phyloP scores from a whole-genome alignment of 2,888 invertebrate genomes.

The Tetragonula carbonaria region DNA sequence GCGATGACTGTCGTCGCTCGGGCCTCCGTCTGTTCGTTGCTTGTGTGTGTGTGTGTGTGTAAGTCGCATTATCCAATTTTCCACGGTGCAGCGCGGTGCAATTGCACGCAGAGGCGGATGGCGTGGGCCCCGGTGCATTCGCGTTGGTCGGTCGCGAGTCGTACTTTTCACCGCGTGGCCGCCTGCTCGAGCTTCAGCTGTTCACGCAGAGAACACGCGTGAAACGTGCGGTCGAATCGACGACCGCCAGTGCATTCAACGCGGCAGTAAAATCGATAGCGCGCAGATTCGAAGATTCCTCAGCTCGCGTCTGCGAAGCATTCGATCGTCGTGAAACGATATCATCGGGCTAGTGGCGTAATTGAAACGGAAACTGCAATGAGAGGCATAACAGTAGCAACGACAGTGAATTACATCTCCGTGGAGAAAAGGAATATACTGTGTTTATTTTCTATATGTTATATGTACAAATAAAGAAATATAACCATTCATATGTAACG shows the following conservation, averaged over 20 bases:
- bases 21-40: constrained; percentile 39
- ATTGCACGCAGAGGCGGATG: constrained; percentile 75
- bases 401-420: no score
- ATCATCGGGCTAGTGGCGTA: not conserved
- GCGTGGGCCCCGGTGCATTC: constrained; percentile 72
- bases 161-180: constrained; percentile 43
- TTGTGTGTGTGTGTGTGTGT: not conserved
- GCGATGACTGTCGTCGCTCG: not conserved
- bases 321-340: constrained; percentile 6
- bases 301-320: not conserved
- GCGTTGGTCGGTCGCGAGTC: constrained; percentile 31
- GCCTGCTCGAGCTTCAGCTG: constrained; percentile 29
- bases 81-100: constrained; percentile 67
- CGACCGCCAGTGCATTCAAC: constrained; percentile 29
- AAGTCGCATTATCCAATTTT: constrained; percentile 73
- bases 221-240: constrained; percentile 31
- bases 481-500: no score
- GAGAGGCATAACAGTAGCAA: no score
- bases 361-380: constrained; percentile 7
- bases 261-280: constrained; percentile 29
- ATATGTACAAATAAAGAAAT: no score
- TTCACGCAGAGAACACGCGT: constrained; percentile 16
- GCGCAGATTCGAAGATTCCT: not conserved
- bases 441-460: no score
- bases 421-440: no score